Conservation (phyloP, 1,140 invertebrate species). For the Dendrolimus punctatus region DNA sequence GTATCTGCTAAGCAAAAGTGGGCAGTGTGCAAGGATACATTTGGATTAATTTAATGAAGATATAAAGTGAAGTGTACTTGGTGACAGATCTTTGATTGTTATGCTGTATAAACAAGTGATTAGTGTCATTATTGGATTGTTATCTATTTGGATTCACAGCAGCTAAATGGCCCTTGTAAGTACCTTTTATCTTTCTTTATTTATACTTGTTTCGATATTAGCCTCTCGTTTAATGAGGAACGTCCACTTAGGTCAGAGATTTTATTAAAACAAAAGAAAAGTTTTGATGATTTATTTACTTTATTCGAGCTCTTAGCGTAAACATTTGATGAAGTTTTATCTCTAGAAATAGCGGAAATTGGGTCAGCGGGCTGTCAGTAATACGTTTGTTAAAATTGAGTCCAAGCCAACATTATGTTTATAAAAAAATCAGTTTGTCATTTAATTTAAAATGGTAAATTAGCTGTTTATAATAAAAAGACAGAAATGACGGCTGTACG, state of each 20-base stretch:
- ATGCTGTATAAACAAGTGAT: conserved; percentile 47
- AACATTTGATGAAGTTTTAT: conserved; percentile 6
- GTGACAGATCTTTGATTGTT: conserved; percentile 32
- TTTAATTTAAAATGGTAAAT: too few species aligned
- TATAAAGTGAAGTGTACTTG: conserved; percentile 49
- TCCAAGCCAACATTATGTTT: conserved; percentile 2
- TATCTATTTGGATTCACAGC: conserved; percentile 40
- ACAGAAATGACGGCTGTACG: too few species aligned
- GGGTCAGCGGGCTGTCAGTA: conserved; percentile 4
- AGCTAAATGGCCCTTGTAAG: conserved; percentile 55
- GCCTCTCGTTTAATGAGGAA: not conserved
- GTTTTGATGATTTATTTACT: too few species aligned
- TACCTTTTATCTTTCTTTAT: conserved; percentile 16
- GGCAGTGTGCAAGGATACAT: conserved; percentile 26
- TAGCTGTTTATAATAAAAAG: too few species aligned
- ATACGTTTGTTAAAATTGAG: conserved; percentile 7
- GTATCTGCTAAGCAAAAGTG: conserved; percentile 17
- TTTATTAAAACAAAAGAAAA: too few species aligned
- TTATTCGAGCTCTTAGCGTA: not conserved
- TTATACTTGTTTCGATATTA: not conserved
- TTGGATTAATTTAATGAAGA: conserved; percentile 28
- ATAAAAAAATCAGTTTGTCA: too few species aligned
- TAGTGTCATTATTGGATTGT: conserved; percentile 55
- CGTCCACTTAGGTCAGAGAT: too few species aligned
- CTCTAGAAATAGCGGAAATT: conserved; percentile 7